A percentile compares a stretch with the other conserved stretches of the same genome.
Evolutionary conservation across 2,888 invertebrate species (phyloP).

Genomic region (Autographa pulchrina): DNA sequence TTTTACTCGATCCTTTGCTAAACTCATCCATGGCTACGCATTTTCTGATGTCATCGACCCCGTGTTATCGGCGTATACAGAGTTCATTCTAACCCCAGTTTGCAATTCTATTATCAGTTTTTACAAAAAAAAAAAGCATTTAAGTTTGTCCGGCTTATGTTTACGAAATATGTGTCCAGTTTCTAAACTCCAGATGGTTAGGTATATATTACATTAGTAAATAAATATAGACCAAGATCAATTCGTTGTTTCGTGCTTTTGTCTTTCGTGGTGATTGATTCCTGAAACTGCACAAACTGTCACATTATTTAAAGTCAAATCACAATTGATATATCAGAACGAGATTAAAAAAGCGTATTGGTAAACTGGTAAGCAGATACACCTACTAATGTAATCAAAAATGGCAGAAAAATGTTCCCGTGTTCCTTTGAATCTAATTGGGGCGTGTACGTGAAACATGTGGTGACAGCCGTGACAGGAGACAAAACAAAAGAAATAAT

Average conservation of each 20-base stretch:
- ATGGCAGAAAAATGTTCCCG: background rate
- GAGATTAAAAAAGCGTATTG: background rate
- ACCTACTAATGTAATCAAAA: background rate
- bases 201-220: no score
- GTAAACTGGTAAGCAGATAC: background rate
- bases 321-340: background rate
- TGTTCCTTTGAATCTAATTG: background rate
- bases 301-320: no score
- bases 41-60: slow-evolving; percentile 7
- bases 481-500: background rate
- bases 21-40: background rate
- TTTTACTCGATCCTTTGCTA: background rate
- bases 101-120: background rate
- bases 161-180: background rate
- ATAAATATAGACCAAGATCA: no score
- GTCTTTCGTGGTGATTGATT: no score
- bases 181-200: no score
- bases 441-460: background rate
- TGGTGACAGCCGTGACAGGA: no score
- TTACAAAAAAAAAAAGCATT: background rate
- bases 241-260: no score
- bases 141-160: background rate
- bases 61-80: background rate
- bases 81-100: background rate
- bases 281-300: no score